phyloP scores from a whole-genome alignment of 2,113 vertebrate species.

The human (Homo sapiens) region GRCh38 chr2:97150001-97150500 shows the following conservation, averaged over 20 bases:
- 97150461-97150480: neutral
- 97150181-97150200: neutral
- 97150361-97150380: neutral
- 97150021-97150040: neutral
- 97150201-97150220: neutral
- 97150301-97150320: neutral
- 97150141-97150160: neutral
- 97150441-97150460: neutral
- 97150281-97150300: neutral
- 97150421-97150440: neutral
- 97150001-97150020: neutral
- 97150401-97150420: neutral
- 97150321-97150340: neutral
- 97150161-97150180: neutral
- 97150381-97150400: neutral
- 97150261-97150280: neutral
- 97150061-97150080: neutral
- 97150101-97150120: neutral
- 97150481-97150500: neutral
- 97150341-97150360: neutral
- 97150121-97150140: neutral
- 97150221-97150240: neutral
- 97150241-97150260: neutral
- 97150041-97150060: neutral
- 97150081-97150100: neutral